Evolutionary conservation across 2,888 invertebrate species (phyloP).

Genomic region (Lasioglossum oenotherae): DNA sequence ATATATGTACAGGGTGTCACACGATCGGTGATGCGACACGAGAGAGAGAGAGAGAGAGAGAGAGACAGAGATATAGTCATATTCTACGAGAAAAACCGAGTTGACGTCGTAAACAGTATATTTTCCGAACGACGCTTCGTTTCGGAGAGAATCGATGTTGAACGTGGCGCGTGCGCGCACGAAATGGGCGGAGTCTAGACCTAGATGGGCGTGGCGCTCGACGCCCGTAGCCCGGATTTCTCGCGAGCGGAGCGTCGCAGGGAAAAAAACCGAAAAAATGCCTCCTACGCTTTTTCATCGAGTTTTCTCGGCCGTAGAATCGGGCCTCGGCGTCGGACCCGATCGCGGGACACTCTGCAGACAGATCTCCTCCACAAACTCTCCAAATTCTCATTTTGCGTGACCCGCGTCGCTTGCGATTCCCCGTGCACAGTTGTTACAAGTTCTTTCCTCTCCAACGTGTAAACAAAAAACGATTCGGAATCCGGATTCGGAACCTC

Average conservation of each 20-base stretch:
- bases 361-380: not conserved
- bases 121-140: constrained; percentile 10
- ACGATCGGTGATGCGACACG: constrained; percentile 1
- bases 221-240: constrained; percentile 1
- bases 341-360: constrained; percentile 7
- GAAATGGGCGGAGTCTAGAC: constrained; percentile 4
- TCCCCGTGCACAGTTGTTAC: not conserved
- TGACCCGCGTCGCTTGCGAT: constrained; percentile 65
- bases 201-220: not conserved
- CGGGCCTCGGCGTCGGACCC: not conserved
- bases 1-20: constrained; percentile 12
- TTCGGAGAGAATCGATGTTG: not conserved
- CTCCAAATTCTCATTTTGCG: constrained; percentile 18
- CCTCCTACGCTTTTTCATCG: not conserved
- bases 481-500: constrained; percentile 33
- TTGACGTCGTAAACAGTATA: not conserved
- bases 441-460: not conserved
- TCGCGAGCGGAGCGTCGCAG: constrained; percentile 5
- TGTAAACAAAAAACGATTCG: constrained; percentile 7
- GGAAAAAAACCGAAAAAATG: not conserved
- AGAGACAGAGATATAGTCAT: not conserved
- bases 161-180: not conserved
- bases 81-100: constrained; percentile 4
- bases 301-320: constrained; percentile 4
- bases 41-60: not conserved